Percentiles rank a stretch among this genome's conserved stretches.
Evolutionary conservation across 2,797 vertebrate species (phyloP).

Genomic region (Sebastes steindachneri): DNA sequence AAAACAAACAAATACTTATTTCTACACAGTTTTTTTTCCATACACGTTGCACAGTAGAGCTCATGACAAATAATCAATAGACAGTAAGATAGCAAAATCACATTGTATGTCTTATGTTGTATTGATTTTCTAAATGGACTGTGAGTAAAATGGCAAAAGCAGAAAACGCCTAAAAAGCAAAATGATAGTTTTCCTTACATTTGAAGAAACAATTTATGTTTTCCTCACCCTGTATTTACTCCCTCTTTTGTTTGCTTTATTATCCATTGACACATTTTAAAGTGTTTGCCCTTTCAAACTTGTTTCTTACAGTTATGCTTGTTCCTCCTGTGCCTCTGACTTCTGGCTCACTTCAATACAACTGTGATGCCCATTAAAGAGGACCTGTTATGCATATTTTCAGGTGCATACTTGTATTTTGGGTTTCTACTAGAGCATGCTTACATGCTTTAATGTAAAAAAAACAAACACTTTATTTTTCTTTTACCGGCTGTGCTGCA

Average conservation of each 20-base stretch:
- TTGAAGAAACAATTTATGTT: neutral
- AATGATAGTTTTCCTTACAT: neutral
- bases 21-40: neutral
- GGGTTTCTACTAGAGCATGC: neutral
- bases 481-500: neutral
- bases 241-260: neutral
- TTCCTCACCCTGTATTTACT: neutral
- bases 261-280: slow-evolving; percentile 2
- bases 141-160: neutral
- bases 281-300: neutral
- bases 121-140: neutral
- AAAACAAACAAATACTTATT: slow-evolving; percentile 9
- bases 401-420: neutral
- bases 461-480: neutral
- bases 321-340: slow-evolving; percentile 3
- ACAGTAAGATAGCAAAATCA: slow-evolving; percentile 6
- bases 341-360: slow-evolving; percentile 9
- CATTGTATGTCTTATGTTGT: neutral
- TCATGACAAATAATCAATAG: slow-evolving; percentile 28
- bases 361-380: neutral
- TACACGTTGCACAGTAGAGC: neutral
- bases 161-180: neutral
- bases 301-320: neutral
- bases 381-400: neutral
- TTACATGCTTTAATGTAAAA: neutral